phyloP scores from a whole-genome alignment of 2,888 invertebrate genomes.

The Gryllus longicercus region DNA sequence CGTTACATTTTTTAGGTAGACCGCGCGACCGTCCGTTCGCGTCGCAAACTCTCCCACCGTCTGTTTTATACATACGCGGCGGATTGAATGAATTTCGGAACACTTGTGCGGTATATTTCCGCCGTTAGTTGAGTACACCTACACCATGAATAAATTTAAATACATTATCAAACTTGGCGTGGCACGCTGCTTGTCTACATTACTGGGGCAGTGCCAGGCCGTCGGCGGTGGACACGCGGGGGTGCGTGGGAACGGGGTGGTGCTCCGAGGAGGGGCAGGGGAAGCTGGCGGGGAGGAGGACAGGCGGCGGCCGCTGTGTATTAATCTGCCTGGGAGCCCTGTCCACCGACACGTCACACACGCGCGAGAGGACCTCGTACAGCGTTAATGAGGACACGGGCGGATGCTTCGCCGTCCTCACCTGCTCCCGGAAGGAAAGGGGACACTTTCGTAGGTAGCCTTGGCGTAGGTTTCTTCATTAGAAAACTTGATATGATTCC shows the following conservation, averaged over 20 bases:
- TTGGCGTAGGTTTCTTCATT: no score
- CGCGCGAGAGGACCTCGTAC: no score
- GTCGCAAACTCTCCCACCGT: not conserved
- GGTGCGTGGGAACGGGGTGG: not conserved
- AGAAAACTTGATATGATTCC: no score
- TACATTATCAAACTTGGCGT: not conserved
- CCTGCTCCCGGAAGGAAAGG: no score
- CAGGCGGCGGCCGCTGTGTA: not conserved
- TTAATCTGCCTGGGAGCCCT: not conserved
- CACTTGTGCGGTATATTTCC: conserved; percentile 17
- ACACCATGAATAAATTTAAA: conserved; percentile 17
- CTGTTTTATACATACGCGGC: not conserved
- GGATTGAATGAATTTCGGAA: conserved; percentile 2
- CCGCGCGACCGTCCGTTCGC: not conserved
- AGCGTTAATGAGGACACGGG: no score
- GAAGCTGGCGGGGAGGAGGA: not conserved
- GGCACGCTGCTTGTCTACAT: conserved; percentile 3
- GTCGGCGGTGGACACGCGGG: not conserved
- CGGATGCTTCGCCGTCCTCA: no score
- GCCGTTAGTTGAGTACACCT: conserved; percentile 17
- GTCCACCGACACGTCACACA: no score
- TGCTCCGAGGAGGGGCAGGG: not conserved
- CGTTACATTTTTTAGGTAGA: not conserved
- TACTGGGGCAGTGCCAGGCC: not conserved
- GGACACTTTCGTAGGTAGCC: no score